Percentiles rank a stretch among this genome's conserved stretches.
Evolutionary conservation across 2,113 vertebrate genomes (phyloP).

Genomic region (Malaclemys terrapin): DNA sequence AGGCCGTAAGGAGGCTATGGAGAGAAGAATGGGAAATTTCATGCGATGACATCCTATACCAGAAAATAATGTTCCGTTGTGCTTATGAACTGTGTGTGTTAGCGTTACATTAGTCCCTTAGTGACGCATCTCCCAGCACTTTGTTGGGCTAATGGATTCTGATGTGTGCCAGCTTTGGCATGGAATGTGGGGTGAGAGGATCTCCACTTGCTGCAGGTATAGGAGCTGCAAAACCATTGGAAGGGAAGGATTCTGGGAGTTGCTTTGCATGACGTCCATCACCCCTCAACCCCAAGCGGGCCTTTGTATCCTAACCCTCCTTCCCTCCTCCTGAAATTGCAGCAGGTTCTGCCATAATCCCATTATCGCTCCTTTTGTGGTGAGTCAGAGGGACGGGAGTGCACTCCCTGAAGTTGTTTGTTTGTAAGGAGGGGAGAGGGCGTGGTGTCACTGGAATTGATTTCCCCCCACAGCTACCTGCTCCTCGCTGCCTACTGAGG

Average conservation of each 20-base stretch:
- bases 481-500: background rate
- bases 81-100: conserved; percentile 2
- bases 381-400: background rate
- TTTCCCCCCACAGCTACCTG: background rate
- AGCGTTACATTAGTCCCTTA: conserved; percentile 4
- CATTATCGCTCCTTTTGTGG: background rate
- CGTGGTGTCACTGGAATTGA: background rate
- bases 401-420: background rate
- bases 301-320: background rate
- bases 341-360: background rate
- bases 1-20: background rate
- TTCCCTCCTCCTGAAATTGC: background rate
- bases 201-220: background rate
- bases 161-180: background rate
- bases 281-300: background rate
- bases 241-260: background rate
- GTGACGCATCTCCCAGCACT: background rate
- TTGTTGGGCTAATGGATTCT: conserved; percentile 7
- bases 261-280: background rate
- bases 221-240: background rate
- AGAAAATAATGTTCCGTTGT: background rate
- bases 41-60: conserved; percentile 23
- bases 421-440: background rate
- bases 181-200: background rate
- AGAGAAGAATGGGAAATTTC: conserved; percentile 48